phyloP scores from a whole-genome alignment of 2,797 vertebrate species.

The Pteronotus mesoamericanus region DNA sequence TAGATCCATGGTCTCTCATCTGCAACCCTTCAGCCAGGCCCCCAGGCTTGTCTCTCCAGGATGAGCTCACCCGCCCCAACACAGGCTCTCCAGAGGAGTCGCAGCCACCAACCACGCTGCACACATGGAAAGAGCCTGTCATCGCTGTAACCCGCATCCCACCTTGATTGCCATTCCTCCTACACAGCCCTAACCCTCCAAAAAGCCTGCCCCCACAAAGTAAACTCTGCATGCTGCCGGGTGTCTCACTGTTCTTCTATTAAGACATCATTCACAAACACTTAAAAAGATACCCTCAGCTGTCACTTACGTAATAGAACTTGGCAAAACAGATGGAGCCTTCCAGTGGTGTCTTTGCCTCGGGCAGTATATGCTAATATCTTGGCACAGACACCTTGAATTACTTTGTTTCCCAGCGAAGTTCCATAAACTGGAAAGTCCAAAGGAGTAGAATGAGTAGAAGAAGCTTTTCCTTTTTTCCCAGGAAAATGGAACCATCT shows the following conservation, averaged over 20 bases:
- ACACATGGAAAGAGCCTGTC: neutral
- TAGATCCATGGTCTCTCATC: neutral
- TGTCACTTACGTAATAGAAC: slow-evolving; percentile 72
- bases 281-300: slow-evolving; percentile 65
- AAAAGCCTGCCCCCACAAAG: slow-evolving; percentile 45
- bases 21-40: neutral
- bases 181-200: slow-evolving; percentile 2
- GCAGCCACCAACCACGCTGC: neutral
- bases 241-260: slow-evolving; percentile 9
- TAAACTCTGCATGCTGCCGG: neutral
- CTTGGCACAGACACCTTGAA: slow-evolving; percentile 66
- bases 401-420: slow-evolving; percentile 48
- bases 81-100: neutral
- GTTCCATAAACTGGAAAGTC: slow-evolving; percentile 56
- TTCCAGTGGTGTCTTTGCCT: slow-evolving; percentile 67
- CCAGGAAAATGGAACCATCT: neutral
- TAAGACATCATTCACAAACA: slow-evolving; percentile 70
- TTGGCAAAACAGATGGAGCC: slow-evolving; percentile 66
- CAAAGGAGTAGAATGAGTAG: neutral
- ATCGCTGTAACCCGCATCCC: neutral
- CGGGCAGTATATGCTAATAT: slow-evolving; percentile 65
- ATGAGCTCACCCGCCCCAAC: neutral
- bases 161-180: neutral
- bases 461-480: neutral
- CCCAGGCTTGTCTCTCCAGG: neutral